A percentile compares a stretch with the other conserved stretches of the same genome.
These are phyloP conservation scores for Chromobotia macracanthus DNA, from an alignment of 2,797 vertebrate genomes.

Conservation along the genomic window DNA sequence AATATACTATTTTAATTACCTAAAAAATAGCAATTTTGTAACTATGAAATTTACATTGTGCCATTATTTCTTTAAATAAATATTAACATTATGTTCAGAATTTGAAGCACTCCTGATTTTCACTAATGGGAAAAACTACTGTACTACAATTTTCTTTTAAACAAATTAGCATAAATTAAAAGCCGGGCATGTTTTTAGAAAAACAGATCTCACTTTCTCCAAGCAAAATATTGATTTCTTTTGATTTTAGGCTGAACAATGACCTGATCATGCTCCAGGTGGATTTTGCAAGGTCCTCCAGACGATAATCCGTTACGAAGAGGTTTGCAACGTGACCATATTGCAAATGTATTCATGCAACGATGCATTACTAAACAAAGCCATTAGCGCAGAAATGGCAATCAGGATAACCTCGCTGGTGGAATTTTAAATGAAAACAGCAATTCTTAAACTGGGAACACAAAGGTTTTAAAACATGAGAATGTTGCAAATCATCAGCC, in stretches of 20 bases:
- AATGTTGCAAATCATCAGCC: slow-evolving; percentile 9
- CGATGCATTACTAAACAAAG: background rate
- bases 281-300: background rate
- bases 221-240: background rate
- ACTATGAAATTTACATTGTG: too few relatives aligned
- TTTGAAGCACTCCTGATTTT: too few relatives aligned
- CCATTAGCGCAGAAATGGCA: slow-evolving; percentile 8
- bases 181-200: background rate
- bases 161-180: too few relatives aligned
- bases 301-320: background rate
- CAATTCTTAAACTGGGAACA: background rate
- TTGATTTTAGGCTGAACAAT: background rate
- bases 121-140: too few relatives aligned
- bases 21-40: too few relatives aligned
- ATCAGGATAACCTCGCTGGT: background rate
- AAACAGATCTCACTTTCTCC: background rate
- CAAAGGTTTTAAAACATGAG: background rate
- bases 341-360: background rate
- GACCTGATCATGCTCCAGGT: background rate
- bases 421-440: slow-evolving; percentile 15
- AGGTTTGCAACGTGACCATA: background rate
- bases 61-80: background rate
- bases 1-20: background rate
- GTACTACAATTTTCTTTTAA: too few relatives aligned
- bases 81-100: too few relatives aligned